Percentiles rank a stretch among this genome's conserved stretches.
Evolutionary conservation across 2,113 vertebrate species (phyloP).

Genomic region (Tupaia chinensis): DNA sequence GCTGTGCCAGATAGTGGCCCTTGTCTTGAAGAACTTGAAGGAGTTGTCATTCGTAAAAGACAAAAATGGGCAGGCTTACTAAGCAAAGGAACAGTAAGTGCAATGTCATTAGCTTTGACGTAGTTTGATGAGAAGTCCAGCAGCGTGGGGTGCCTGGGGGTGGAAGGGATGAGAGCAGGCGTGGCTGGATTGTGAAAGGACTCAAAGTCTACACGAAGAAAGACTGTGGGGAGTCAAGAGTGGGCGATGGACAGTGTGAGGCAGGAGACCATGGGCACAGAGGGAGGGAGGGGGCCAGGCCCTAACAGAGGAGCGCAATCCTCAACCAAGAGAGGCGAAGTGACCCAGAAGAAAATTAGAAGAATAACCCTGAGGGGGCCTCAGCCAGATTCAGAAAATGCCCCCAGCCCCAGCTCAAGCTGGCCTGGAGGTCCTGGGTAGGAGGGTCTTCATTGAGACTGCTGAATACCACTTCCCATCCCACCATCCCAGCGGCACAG

Average conservation of each 20-base stretch:
- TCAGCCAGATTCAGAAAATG: not conserved
- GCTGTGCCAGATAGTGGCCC: not conserved
- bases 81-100: not conserved
- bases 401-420: not conserved
- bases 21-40: not conserved
- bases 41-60: not conserved
- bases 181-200: not conserved
- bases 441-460: not conserved
- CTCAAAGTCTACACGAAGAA: not conserved
- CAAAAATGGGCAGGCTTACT: not conserved
- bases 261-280: not conserved
- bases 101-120: not conserved
- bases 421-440: not conserved
- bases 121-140: not conserved
- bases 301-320: not conserved
- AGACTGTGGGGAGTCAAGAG: not conserved
- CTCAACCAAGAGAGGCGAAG: not conserved
- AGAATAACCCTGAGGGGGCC: no score
- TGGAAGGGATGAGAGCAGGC: fast-evolving
- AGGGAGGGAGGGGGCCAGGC: not conserved
- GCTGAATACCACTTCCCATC: not conserved
- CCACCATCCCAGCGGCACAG: no score
- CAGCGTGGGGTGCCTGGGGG: not conserved
- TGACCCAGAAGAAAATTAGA: not conserved
- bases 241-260: not conserved